phyloP scores from a whole-genome alignment of 2,797 vertebrate species.

The Sternarchorhynchus goeldii region DNA sequence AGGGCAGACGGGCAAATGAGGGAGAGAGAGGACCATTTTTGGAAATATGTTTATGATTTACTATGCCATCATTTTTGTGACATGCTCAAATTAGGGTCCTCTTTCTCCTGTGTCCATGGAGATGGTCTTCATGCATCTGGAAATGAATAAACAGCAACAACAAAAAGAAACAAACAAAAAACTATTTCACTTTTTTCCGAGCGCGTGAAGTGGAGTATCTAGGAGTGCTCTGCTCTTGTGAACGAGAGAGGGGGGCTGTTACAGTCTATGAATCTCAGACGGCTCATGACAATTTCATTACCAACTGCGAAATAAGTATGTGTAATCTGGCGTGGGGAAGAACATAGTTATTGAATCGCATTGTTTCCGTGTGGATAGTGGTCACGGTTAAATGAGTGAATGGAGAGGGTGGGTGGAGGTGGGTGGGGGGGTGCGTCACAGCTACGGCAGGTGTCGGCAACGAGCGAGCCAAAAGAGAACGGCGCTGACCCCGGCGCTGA shows the following conservation, averaged over 20 bases:
- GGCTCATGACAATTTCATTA: conserved; percentile 1
- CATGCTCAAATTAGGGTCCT: conserved; percentile 5
- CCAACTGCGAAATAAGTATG: conserved; percentile 11
- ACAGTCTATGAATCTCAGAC: not conserved
- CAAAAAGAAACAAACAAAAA: not conserved
- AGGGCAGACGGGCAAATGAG: not conserved
- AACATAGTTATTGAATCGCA: conserved; percentile 38
- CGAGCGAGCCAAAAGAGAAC: conserved; percentile 3
- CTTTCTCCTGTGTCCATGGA: not conserved
- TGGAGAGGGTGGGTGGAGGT: not conserved
- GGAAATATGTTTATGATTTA: not conserved
- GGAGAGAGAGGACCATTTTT: not conserved
- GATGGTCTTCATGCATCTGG: not conserved
- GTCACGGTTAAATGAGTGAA: conserved; percentile 31
- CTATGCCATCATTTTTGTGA: not conserved
- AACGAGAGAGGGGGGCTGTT: not conserved
- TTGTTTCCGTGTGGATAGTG: conserved; percentile 38
- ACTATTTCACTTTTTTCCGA: not conserved
- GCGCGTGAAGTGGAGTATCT: not conserved
- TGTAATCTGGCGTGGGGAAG: conserved; percentile 37
- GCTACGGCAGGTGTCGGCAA: not conserved
- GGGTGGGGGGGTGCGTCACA: not conserved
- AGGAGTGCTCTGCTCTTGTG: not conserved
- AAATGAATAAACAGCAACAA: not conserved
- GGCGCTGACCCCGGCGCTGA: too few relatives aligned